Evolutionary conservation across 1,140 invertebrate genomes (phyloP).

Genomic region (Scaptomyza montana): DNA sequence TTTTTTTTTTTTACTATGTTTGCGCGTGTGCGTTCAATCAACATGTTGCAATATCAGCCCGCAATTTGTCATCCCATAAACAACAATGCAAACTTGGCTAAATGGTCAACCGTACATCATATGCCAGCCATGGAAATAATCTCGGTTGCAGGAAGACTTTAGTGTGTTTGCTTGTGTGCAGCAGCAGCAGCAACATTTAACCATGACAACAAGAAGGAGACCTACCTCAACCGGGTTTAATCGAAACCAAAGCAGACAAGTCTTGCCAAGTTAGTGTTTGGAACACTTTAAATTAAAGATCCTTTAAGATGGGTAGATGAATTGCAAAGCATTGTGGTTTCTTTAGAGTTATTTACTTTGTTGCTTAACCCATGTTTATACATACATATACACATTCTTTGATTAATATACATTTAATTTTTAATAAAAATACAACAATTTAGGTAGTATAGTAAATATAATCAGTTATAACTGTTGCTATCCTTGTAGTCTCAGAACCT

Average conservation of each 20-base stretch:
- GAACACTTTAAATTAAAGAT: neutral
- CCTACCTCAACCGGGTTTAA: constrained; percentile 38
- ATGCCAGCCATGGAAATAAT: constrained; percentile 40
- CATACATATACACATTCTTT: too few species aligned
- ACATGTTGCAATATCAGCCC: constrained; percentile 80
- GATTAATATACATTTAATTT: too few species aligned
- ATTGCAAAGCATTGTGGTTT: too few species aligned
- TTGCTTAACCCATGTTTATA: too few species aligned
- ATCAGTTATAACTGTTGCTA: too few species aligned
- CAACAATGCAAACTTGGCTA: constrained; percentile 53
- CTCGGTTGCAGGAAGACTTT: constrained; percentile 36
- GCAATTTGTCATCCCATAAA: constrained; percentile 81
- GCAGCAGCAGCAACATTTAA: constrained; percentile 10
- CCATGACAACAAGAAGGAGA: constrained; percentile 19
- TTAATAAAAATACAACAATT: neutral
- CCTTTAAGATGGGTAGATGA: too few species aligned
- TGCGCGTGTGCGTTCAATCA: constrained; percentile 79
- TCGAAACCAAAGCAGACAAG: neutral
- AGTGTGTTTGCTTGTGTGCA: too few species aligned
- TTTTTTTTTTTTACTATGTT: constrained; percentile 64
- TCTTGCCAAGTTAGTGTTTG: neutral
- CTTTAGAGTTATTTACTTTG: too few species aligned
- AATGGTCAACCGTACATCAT: constrained; percentile 47
- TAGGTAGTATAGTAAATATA: too few species aligned
- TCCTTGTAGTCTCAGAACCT: neutral